Evolutionary conservation across 2,797 vertebrate genomes (phyloP).

Genomic region (Sparidentex hasta): DNA sequence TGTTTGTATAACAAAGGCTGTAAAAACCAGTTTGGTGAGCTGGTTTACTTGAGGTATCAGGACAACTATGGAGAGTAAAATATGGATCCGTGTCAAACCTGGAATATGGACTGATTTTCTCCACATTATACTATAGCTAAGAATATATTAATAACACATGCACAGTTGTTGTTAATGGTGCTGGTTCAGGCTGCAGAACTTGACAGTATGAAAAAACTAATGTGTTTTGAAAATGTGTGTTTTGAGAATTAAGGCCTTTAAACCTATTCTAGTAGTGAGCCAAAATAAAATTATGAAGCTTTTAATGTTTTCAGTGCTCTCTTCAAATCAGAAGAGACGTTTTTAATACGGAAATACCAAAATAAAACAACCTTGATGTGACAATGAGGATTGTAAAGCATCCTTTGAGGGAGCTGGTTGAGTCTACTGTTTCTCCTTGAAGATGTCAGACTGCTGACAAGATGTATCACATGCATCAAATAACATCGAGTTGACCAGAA

Average conservation of each 20-base stretch:
- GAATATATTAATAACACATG: too few relatives aligned
- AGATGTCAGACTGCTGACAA: background rate
- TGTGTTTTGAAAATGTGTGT: too few relatives aligned
- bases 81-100: background rate
- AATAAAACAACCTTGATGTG: background rate
- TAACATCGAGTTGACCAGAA: too few relatives aligned
- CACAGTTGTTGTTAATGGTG: too few relatives aligned
- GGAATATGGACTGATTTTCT: background rate
- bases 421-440: background rate
- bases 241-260: too few relatives aligned
- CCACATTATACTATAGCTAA: background rate
- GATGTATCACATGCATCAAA: background rate
- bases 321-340: background rate
- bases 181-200: too few relatives aligned
- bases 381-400: background rate
- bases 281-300: too few relatives aligned
- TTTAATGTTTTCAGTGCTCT: background rate
- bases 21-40: constrained; percentile 36
- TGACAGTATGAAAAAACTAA: too few relatives aligned
- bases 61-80: background rate
- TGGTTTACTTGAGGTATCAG: background rate
- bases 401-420: background rate
- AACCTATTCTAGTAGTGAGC: too few relatives aligned
- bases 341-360: background rate
- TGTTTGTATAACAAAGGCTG: background rate